Evolutionary conservation across 64 coral and sea anemone genomes (phyloP), one percentile per base, ranked within the genome.

Genomic region (Montipora sp.): DNA sequence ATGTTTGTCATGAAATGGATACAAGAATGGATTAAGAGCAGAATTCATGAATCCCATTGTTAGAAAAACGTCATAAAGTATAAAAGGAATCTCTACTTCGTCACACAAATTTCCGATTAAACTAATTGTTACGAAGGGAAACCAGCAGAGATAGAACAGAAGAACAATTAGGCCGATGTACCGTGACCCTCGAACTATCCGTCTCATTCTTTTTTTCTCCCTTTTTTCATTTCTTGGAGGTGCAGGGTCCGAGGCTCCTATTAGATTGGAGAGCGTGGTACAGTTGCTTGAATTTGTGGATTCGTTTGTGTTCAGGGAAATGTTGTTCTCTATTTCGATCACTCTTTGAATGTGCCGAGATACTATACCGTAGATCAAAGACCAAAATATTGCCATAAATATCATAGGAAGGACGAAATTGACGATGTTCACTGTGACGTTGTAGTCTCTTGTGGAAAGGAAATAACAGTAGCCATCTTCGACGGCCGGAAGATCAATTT

Each of bases 131-230:
- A 85, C 82, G 82, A 78, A 94, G 8, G 95, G 95, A 7, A 98
- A 70, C 95, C 95, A 98, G 83, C 95, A 98, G 48, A 98, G 14
- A 66, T 94, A 98, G 65, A 98, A 98, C 12, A 83, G 27, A 2
- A 93, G 83, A 4, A 98, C 95, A 74, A 98, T 90, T 27, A 98
- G 92, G 10, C 92, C 95, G 27, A 98, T 94, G 84, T 94, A 98
- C 21, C 94, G 94, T 0, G 92, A 98, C 4, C 95, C 92, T 18
- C 91, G 92, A n/a, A 94, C 72, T 24, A 85, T 75, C 69, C 93
- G 48, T 58, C 75, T 75, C 66, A 98, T 79, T 61, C 91, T 88
- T 60, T 94, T 98, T 77, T 89, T 88, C 27, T 84, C 78, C 27
- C 83, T 91, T 11, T 66, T 94, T 4, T 87, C 88, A 14, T 48